Conservation (phyloP, 2,888 invertebrate species). For the Hedychridium roseum region DNA sequence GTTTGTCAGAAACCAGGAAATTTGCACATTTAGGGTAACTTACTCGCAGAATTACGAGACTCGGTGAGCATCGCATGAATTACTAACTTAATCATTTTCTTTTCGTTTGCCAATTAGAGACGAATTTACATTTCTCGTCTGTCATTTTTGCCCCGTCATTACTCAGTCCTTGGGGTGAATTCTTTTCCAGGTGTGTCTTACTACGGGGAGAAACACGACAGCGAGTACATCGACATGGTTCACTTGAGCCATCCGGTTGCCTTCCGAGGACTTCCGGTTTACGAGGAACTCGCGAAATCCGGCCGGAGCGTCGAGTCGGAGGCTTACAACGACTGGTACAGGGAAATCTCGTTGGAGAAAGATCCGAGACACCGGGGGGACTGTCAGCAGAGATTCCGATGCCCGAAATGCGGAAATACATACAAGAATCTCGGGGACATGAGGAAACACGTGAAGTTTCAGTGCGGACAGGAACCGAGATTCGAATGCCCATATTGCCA, state of each 20-base stretch:
- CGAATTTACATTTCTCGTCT: background rate
- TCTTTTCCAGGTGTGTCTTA: constrained; percentile 7
- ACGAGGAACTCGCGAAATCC: too few relatives aligned
- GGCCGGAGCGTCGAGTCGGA: background rate
- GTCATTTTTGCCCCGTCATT: background rate
- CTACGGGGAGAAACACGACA: constrained; percentile 1
- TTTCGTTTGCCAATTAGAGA: background rate
- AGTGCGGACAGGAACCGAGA: constrained; percentile 57
- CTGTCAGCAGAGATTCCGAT: constrained; percentile 26
- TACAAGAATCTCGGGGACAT: constrained; percentile 51
- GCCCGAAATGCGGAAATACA: constrained; percentile 49
- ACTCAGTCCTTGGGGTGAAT: constrained; percentile 4
- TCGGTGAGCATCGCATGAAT: too few relatives aligned
- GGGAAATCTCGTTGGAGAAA: too few relatives aligned
- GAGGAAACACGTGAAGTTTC: constrained; percentile 53
- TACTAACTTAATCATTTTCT: too few relatives aligned
- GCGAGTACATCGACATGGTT: background rate
- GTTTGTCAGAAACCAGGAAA: too few relatives aligned
- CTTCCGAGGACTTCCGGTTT: too few relatives aligned
- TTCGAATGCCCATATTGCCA: constrained; percentile 55
- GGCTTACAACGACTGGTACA: constrained; percentile 1
- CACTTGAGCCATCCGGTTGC: constrained; percentile 11
- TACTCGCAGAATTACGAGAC: too few relatives aligned
- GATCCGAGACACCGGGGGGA: constrained; percentile 2
- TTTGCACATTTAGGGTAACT: too few relatives aligned